Percentiles rank a stretch among this genome's conserved stretches.
Evolutionary conservation across 2,888 invertebrate genomes (phyloP).

Genomic region (Steinernema carpocapsae): DNA sequence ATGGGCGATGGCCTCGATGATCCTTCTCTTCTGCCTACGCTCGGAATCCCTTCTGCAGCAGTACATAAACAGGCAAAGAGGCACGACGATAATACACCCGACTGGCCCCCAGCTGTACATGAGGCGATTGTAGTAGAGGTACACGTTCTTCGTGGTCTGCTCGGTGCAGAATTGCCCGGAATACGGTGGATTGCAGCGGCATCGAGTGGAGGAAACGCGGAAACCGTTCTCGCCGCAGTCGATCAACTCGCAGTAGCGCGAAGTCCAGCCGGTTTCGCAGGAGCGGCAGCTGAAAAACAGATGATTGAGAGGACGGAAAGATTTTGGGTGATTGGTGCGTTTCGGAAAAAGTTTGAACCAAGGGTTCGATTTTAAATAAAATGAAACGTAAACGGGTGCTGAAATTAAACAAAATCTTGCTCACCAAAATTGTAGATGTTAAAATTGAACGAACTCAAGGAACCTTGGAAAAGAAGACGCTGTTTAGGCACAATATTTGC

Average conservation of each 20-base stretch:
- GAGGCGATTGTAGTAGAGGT: conserved; percentile 4
- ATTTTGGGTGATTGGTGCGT: background rate
- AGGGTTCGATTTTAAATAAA: background rate
- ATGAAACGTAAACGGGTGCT: background rate
- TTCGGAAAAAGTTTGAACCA: background rate
- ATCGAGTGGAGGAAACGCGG: background rate
- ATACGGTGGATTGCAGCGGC: conserved; percentile 7
- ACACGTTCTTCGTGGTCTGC: conserved; percentile 4
- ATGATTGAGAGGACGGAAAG: background rate
- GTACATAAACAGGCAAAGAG: background rate
- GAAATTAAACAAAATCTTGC: background rate
- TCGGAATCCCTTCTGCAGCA: conserved; percentile 2
- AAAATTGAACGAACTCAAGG: background rate
- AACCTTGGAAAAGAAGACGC: too few species aligned
- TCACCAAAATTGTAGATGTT: background rate
- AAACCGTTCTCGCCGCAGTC: conserved; percentile 15
- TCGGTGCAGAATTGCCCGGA: conserved; percentile 4
- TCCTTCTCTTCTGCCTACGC: background rate
- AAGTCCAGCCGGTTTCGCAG: conserved; percentile 13
- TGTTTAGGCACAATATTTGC: too few species aligned
- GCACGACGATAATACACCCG: background rate
- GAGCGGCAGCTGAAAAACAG: background rate
- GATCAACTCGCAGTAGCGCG: conserved; percentile 5
- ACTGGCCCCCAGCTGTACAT: conserved; percentile 19
- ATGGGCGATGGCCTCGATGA: background rate